Evolutionary conservation across 2,113 vertebrate species (phyloP).

Genomic region (Vulpes vulpes): DNA sequence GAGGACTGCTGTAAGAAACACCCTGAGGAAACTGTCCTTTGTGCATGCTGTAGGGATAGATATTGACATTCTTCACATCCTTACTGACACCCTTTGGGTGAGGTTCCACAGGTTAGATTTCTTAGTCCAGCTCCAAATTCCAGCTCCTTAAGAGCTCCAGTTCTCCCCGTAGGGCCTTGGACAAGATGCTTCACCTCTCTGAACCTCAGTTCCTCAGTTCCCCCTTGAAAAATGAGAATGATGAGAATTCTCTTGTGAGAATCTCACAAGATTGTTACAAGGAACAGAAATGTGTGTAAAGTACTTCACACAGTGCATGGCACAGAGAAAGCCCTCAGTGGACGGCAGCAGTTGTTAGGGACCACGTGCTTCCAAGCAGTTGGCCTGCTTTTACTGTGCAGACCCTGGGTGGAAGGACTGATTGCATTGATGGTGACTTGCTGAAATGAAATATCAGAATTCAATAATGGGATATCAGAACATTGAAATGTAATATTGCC

Average conservation of each 20-base stretch:
- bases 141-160: neutral
- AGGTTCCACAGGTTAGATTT: neutral
- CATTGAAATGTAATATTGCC: neutral
- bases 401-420: neutral
- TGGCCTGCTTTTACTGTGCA: neutral
- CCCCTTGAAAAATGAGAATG: slow-evolving; percentile 10
- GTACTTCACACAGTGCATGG: neutral
- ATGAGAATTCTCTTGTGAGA: too few relatives aligned
- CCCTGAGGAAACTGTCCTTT: neutral
- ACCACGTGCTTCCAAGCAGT: neutral
- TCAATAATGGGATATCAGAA: neutral
- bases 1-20: neutral
- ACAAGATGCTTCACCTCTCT: neutral
- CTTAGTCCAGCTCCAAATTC: slow-evolving; percentile 4
- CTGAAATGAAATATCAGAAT: neutral
- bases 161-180: neutral
- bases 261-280: neutral
- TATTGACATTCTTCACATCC: neutral
- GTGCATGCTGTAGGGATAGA: neutral
- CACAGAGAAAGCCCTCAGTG: neutral
- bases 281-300: neutral
- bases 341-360: neutral
- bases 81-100: neutral
- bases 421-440: neutral
- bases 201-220: neutral